phyloP scores from a whole-genome alignment of 2,888 invertebrate genomes.

The Dryococelus australis region DNA sequence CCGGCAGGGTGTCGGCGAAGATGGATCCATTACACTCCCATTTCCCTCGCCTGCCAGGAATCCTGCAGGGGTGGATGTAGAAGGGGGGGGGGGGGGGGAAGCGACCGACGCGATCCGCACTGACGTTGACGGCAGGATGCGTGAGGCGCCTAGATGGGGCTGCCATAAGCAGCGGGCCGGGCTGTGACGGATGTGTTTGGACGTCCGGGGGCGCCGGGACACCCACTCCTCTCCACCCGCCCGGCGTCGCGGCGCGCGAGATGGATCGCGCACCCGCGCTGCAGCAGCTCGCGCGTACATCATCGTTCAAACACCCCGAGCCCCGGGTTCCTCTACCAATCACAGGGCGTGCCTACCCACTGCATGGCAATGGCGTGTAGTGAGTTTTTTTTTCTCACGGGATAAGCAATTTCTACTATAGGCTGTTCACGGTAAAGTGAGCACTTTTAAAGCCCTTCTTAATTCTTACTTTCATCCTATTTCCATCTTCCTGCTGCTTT shows the following conservation, averaged over 20 bases:
- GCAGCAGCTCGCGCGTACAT: neutral
- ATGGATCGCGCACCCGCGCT: neutral
- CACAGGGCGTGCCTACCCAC: too few species aligned
- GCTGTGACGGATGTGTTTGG: conserved; percentile 32
- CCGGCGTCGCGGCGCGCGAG: neutral
- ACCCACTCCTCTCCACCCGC: too few species aligned
- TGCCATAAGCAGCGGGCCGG: conserved; percentile 32
- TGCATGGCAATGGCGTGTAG: too few species aligned
- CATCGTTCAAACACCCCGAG: neutral
- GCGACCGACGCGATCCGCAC: conserved; percentile 27
- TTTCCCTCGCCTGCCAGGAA: neutral
- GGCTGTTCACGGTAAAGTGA: too few species aligned
- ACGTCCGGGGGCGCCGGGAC: conserved; percentile 5
- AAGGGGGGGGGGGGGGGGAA: neutral
- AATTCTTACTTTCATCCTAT: too few species aligned
- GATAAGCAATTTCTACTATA: too few species aligned
- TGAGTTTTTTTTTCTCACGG: too few species aligned
- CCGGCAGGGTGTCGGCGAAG: neutral
- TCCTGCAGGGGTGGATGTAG: neutral
- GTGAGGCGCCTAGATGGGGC: conserved; percentile 30
- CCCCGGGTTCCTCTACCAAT: neutral
- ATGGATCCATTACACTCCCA: conserved; percentile 16
- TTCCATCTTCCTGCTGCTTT: too few species aligned
- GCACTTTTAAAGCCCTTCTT: too few species aligned
- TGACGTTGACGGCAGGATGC: conserved; percentile 37